A percentile compares a stretch with the other conserved stretches of the same genome.
Conservation (phyloP, 2,888 invertebrate species). For the Lasioglossum marginatum region DNA sequence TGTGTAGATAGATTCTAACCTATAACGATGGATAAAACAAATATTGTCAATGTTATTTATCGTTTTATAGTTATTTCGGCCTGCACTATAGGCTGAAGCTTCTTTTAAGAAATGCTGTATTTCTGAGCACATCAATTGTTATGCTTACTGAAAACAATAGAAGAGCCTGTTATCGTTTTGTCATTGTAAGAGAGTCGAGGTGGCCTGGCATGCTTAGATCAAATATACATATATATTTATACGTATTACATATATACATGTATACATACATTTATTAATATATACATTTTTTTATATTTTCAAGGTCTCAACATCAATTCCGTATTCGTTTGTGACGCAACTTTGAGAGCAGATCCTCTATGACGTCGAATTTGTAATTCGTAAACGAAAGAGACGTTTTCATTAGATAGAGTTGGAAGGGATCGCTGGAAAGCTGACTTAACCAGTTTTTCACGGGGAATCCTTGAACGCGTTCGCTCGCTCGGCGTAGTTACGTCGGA, state of each 20-base stretch:
- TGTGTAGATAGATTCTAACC: too few relatives aligned
- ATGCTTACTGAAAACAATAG: not conserved
- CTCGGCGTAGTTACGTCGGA: not conserved
- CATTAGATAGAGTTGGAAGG: not conserved
- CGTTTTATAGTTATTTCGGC: too few relatives aligned
- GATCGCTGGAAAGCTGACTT: not conserved
- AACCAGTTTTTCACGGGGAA: not conserved
- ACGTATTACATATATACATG: too few relatives aligned
- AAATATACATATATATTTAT: not conserved
- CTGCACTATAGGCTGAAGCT: too few relatives aligned
- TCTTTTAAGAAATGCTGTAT: too few relatives aligned
- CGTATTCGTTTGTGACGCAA: not conserved
- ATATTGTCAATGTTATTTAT: too few relatives aligned
- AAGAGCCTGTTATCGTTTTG: not conserved
- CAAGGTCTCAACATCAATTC: not conserved
- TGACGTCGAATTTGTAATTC: not conserved
- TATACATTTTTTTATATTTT: too few relatives aligned
- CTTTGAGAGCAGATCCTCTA: not conserved
- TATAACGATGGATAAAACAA: too few relatives aligned
- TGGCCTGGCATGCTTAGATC: not conserved
- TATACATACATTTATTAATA: too few relatives aligned
- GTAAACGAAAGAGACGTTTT: not conserved
- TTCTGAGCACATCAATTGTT: too few relatives aligned
- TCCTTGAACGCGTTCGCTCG: not conserved
- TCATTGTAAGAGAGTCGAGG: not conserved